Percentiles rank a stretch among this genome's conserved stretches.
Evolutionary conservation across 53 echinoderm and acorn worm species (phyloP).

Genomic region (Paracentrotus lividus): DNA sequence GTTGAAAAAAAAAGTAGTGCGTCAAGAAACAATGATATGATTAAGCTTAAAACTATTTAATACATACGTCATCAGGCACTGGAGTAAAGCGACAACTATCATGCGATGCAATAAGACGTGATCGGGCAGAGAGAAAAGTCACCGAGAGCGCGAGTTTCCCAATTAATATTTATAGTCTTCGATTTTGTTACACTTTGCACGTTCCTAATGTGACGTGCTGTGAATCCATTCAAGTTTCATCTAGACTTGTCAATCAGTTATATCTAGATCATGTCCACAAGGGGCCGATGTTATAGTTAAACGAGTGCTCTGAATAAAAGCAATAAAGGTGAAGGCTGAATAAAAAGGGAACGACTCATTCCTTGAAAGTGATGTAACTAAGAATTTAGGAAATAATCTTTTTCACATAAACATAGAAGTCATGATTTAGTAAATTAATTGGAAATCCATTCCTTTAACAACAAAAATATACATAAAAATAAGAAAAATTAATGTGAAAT

Average conservation of each 20-base stretch:
- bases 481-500: no score
- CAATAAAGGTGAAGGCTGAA: neutral
- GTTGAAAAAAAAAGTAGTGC: no score
- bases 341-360: neutral
- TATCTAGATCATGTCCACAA: slow-evolving; percentile 59
- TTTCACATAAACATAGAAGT: no score
- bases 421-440: no score
- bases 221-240: slow-evolving; percentile 28
- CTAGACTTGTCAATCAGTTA: slow-evolving; percentile 56
- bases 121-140: neutral
- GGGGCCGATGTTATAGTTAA: slow-evolving; percentile 25
- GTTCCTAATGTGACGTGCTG: slow-evolving; percentile 54
- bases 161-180: slow-evolving; percentile 67
- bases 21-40: neutral
- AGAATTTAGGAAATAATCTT: no score
- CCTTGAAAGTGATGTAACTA: neutral
- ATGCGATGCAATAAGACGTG: neutral
- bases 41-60: no score
- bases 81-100: neutral
- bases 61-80: neutral
- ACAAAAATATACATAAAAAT: no score
- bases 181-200: slow-evolving; percentile 68
- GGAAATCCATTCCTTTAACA: no score
- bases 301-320: slow-evolving; percentile 4
- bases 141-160: slow-evolving; percentile 10